A percentile compares a stretch with the other conserved stretches of the same genome.
These are phyloP conservation scores for Megaceryle maxima DNA, from an alignment of 2,113 vertebrate genomes.

Conservation along the genomic window DNA sequence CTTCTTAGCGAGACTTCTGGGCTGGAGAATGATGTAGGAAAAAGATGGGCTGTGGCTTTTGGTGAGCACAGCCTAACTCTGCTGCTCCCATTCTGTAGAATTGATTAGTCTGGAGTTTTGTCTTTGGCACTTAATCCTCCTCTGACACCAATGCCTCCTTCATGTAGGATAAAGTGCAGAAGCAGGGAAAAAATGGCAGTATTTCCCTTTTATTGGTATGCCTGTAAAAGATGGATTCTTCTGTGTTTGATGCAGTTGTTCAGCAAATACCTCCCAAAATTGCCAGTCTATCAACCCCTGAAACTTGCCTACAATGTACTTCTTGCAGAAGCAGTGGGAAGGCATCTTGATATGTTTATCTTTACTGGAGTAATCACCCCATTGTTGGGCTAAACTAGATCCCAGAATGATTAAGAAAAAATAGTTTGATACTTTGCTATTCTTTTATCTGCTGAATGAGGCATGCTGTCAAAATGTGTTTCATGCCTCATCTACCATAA, in stretches of 20 bases:
- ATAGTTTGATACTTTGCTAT: background rate
- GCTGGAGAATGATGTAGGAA: background rate
- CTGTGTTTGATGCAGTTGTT: background rate
- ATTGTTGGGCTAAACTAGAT: background rate
- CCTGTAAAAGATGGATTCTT: accelerated
- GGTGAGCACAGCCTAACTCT: background rate
- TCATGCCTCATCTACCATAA: slow-evolving; percentile 8
- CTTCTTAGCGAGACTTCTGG: background rate
- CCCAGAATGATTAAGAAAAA: background rate
- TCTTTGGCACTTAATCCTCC: background rate
- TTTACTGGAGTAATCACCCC: background rate
- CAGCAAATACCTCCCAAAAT: background rate
- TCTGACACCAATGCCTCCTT: background rate
- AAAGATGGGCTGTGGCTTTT: background rate
- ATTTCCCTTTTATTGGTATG: background rate
- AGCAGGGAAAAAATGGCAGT: background rate
- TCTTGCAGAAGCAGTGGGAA: background rate
- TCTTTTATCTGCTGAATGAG: background rate
- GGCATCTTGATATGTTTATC: accelerated
- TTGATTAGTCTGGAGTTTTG: accelerated
- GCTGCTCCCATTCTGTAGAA: background rate
- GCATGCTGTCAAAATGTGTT: slow-evolving; percentile 6
- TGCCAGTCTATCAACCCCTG: background rate
- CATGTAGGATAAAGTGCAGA: background rate
- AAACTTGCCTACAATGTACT: background rate